Percentiles rank a stretch among this genome's conserved stretches.
These are phyloP conservation scores for Macropis europaea DNA, from an alignment of 2,888 invertebrate genomes.

Conservation along the genomic window DNA sequence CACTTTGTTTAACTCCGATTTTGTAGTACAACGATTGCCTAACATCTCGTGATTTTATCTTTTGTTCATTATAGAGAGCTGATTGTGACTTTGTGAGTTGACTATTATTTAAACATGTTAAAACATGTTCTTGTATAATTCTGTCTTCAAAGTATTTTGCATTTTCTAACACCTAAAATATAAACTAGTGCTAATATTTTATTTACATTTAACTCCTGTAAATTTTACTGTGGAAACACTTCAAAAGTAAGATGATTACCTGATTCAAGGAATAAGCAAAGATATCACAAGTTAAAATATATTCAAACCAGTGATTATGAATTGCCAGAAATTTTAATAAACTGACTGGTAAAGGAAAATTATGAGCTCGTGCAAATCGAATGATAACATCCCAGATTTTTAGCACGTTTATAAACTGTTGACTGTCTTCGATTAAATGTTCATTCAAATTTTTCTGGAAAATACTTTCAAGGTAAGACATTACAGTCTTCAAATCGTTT, in stretches of 20 bases:
- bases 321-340: constrained; percentile 84
- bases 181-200: background rate
- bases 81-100: constrained; percentile 27
- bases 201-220: background rate
- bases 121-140: constrained; percentile 83
- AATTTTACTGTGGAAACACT: background rate
- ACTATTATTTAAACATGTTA: constrained; percentile 67
- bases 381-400: constrained; percentile 83
- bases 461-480: constrained; percentile 68
- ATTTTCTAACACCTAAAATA: constrained; percentile 78
- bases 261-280: constrained; percentile 85
- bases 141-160: constrained; percentile 82
- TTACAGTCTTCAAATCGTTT: constrained; percentile 63
- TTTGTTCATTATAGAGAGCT: constrained; percentile 35
- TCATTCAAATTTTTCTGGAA: constrained; percentile 58
- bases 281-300: constrained; percentile 86
- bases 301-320: constrained; percentile 86
- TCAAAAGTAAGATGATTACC: constrained; percentile 71
- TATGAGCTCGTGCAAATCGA: constrained; percentile 83
- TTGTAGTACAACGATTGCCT: constrained; percentile 76
- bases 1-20: constrained; percentile 71
- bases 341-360: constrained; percentile 82
- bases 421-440: constrained; percentile 55
- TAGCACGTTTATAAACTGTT: constrained; percentile 79
- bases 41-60: constrained; percentile 73